A percentile compares a stretch with the other conserved stretches of the same genome.
Conservation (phyloP, 2,888 invertebrate species). For the Nephrotoma appendiculata region DNA sequence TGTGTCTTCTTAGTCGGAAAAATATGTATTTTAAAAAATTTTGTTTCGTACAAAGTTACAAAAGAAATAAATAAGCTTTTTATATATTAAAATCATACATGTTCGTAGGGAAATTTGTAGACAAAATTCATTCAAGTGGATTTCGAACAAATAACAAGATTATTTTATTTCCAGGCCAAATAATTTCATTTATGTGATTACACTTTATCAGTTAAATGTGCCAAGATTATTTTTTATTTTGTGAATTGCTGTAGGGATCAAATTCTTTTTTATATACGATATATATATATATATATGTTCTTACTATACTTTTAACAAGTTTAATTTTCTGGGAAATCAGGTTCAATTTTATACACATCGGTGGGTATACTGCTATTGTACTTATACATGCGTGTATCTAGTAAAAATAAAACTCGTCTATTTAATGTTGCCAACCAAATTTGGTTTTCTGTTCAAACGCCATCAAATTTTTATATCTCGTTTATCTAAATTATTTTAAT, state of each 20-base stretch:
- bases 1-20: background rate
- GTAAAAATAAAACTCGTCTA: too few species aligned
- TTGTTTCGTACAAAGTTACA: background rate
- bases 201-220: background rate
- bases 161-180: background rate
- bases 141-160: background rate
- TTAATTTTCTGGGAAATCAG: background rate
- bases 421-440: too few species aligned
- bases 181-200: background rate
- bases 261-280: background rate
- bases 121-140: background rate
- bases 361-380: background rate
- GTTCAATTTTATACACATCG: background rate
- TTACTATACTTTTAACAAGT: background rate
- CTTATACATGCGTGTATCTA: too few species aligned
- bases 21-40: background rate
- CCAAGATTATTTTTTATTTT: background rate
- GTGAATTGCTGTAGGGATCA: background rate
- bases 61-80: background rate
- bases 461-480: too few species aligned
- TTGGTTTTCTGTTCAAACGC: too few species aligned
- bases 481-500: too few species aligned
- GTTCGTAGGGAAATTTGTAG: background rate
- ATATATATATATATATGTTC: background rate
- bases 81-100: background rate